phyloP scores from a whole-genome alignment of 2,888 invertebrate species.

The Spodoptera littoralis region DNA sequence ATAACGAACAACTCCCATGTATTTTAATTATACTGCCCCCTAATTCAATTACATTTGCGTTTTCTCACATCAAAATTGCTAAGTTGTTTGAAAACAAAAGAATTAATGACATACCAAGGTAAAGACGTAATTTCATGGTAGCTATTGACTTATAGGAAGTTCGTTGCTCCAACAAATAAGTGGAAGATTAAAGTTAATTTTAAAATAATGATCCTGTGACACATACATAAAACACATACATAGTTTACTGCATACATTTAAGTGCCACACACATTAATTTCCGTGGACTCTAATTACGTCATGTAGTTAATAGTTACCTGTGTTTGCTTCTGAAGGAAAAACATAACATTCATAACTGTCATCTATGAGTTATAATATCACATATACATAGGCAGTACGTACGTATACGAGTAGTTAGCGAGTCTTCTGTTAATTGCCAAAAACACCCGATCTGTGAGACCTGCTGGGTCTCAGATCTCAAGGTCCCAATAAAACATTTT shows the following conservation, averaged over 20 bases:
- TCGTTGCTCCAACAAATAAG: constrained; percentile 77
- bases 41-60: constrained; percentile 62
- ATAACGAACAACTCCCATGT: constrained; percentile 55
- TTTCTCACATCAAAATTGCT: constrained; percentile 67
- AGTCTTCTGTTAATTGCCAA: neutral
- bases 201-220: constrained; percentile 81
- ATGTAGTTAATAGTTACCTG: constrained; percentile 5
- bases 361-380: constrained; percentile 8
- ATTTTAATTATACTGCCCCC: constrained; percentile 63
- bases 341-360: constrained; percentile 25
- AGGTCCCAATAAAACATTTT: constrained; percentile 6
- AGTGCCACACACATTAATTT: constrained; percentile 11
- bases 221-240: constrained; percentile 60
- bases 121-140: constrained; percentile 67
- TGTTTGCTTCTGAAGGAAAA: constrained; percentile 17
- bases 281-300: constrained; percentile 28
- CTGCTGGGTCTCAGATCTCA: neutral
- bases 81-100: constrained; percentile 72
- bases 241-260: constrained; percentile 16
- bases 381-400: neutral
- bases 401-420: no score
- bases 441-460: constrained; percentile 2
- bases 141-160: constrained; percentile 75
- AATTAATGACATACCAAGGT: constrained; percentile 70
- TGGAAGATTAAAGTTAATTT: constrained; percentile 83